Percentiles rank a stretch among this genome's conserved stretches.
Conservation (phyloP, 2,888 invertebrate species). For the Sepiola atlantica region DNA sequence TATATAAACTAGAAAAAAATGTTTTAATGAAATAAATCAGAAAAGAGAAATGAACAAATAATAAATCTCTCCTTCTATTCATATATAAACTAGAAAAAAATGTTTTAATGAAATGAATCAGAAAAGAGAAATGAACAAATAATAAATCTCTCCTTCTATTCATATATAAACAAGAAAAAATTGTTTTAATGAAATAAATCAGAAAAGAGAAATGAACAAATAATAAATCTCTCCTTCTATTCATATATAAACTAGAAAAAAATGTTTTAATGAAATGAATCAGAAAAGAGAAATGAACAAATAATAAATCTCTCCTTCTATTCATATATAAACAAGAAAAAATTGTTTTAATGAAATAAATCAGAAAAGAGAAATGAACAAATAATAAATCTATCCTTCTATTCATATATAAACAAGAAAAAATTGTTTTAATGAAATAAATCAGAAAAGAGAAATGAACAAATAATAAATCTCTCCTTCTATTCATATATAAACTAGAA, state of each 20-base stretch:
- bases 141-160: background rate
- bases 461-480: background rate
- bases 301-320: background rate
- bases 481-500: background rate
- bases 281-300: background rate
- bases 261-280: background rate
- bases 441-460: background rate
- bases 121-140: background rate
- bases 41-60: background rate
- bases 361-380: background rate
- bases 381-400: background rate
- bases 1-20: background rate
- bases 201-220: background rate
- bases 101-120: background rate
- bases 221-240: background rate
- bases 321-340: background rate
- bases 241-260: background rate
- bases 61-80: background rate
- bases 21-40: background rate
- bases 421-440: background rate
- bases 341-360: background rate
- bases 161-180: background rate
- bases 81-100: background rate
- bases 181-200: background rate
- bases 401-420: background rate